These are phyloP conservation scores for Drosophila albomicans DNA, from an alignment of 1,140 invertebrate species.

Conservation along the genomic window DNA sequence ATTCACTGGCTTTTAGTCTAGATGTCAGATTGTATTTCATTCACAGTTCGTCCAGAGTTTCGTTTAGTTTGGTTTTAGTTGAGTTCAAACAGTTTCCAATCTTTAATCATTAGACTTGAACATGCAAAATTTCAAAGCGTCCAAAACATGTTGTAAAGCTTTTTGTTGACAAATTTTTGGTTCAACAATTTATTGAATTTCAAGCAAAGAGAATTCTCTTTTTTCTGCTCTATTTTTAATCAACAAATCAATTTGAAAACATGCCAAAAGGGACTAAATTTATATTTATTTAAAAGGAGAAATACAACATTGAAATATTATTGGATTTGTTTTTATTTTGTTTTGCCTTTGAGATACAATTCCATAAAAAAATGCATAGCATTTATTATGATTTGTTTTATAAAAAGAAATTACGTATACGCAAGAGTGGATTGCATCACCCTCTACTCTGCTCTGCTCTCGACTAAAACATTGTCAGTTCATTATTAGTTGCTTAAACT, in stretches of 20 bases:
- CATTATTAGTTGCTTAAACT: slow-evolving; percentile 10
- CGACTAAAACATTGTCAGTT: slow-evolving; percentile 1
- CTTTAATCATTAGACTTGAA: slow-evolving; percentile 5
- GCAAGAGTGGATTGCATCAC: background rate
- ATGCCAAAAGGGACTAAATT: background rate
- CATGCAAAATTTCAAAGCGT: slow-evolving; percentile 16
- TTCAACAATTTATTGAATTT: background rate
- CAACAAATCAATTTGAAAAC: background rate
- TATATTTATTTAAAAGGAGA: background rate
- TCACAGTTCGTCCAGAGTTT: background rate
- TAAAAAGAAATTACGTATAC: background rate
- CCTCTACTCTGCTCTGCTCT: background rate
- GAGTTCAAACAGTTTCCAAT: slow-evolving; percentile 8
- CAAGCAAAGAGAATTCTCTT: background rate
- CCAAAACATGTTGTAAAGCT: background rate
- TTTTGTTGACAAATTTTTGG: background rate
- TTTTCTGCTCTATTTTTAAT: background rate
- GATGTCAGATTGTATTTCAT: slow-evolving; percentile 23
- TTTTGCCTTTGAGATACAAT: too few species aligned
- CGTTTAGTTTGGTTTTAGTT: slow-evolving; percentile 4
- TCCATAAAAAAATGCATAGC: background rate
- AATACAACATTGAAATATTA: background rate
- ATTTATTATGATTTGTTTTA: background rate
- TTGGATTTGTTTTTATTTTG: too few species aligned
- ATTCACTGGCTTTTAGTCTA: slow-evolving; percentile 8